Conservation (phyloP, 1,140 invertebrate genomes). For the Mesaphorura yosii region DNA sequence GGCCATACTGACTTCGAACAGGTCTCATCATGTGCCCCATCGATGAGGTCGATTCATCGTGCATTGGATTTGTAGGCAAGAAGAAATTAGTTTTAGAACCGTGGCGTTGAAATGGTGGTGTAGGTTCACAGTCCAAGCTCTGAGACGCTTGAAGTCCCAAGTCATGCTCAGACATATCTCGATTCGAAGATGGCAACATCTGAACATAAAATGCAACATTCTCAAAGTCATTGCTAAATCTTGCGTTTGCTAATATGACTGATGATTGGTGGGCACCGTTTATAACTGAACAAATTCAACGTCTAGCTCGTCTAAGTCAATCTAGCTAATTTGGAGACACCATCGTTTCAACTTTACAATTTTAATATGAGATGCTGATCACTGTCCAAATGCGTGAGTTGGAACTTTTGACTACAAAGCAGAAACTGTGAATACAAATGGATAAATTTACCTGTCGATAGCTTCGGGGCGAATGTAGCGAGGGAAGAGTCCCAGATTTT, state of each 20-base stretch:
- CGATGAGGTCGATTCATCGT: constrained; percentile 37
- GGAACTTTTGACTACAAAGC: no score
- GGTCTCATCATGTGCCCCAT: constrained; percentile 37
- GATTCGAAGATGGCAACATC: constrained; percentile 23
- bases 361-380: no score
- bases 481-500: constrained; percentile 25
- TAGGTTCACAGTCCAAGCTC: constrained; percentile 84
- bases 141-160: constrained; percentile 51
- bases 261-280: constrained; percentile 5
- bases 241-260: constrained; percentile 11
- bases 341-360: no score
- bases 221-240: no score
- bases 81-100: constrained; percentile 88
- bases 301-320: constrained; percentile 2
- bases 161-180: constrained; percentile 60
- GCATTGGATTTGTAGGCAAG: constrained; percentile 50
- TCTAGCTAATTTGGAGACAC: no score
- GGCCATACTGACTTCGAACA: constrained; percentile 47
- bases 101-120: constrained; percentile 73
- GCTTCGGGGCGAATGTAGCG: constrained; percentile 29
- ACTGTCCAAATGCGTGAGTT: no score
- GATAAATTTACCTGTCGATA: constrained; percentile 29
- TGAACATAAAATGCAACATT: constrained; percentile 9
- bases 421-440: no score
- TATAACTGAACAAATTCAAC: neutral